Evolutionary conservation across 2,888 invertebrate species (phyloP).

Genomic region (Mimachlamys varia): DNA sequence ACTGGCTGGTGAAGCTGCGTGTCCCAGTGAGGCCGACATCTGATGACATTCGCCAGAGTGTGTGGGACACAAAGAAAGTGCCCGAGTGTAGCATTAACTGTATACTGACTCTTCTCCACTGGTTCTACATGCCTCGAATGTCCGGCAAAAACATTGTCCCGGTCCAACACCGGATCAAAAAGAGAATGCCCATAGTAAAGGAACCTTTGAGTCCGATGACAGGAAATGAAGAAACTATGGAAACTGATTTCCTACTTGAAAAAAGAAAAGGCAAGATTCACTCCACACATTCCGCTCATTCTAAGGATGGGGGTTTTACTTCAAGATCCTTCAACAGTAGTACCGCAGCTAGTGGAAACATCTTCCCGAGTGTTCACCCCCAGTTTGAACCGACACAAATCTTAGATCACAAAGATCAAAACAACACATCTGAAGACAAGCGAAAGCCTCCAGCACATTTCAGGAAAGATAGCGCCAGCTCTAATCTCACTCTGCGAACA

Average conservation of each 20-base stretch:
- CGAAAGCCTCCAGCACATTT: background rate
- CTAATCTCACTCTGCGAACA: background rate
- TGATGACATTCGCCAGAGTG: constrained; percentile 64
- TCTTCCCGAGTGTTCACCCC: background rate
- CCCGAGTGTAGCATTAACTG: constrained; percentile 71
- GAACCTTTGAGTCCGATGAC: constrained; percentile 49
- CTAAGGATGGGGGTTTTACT: background rate
- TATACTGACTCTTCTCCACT: constrained; percentile 70
- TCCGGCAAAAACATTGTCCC: constrained; percentile 50
- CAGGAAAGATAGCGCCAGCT: background rate
- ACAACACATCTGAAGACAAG: background rate
- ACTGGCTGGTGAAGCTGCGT: constrained; percentile 66
- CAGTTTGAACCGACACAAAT: constrained; percentile 43
- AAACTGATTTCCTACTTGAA: background rate
- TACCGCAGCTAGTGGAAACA: background rate
- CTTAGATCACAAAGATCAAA: constrained; percentile 25
- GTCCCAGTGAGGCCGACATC: constrained; percentile 62
- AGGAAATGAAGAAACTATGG: background rate
- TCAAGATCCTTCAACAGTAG: background rate
- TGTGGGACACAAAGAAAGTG: constrained; percentile 67
- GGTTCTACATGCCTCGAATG: constrained; percentile 66
- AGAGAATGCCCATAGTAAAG: constrained; percentile 56
- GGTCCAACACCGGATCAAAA: constrained; percentile 48
- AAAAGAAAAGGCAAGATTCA: background rate
- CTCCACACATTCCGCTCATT: background rate